Evolutionary conservation across 2,113 vertebrate species (phyloP).

Genomic region (Ammodytes dubius): DNA sequence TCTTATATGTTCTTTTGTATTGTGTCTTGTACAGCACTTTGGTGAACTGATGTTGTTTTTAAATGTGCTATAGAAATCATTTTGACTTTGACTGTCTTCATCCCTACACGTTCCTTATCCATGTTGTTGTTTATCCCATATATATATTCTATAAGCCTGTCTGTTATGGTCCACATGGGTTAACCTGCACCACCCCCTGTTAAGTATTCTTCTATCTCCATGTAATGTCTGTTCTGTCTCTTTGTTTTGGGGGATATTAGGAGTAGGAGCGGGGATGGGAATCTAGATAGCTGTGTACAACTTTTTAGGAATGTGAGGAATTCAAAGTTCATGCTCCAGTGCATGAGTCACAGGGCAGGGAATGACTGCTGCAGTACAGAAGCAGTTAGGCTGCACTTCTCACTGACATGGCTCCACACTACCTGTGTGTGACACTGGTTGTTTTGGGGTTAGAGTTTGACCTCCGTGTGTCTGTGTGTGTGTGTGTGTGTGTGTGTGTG

Average conservation of each 20-base stretch:
- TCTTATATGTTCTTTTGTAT: no score
- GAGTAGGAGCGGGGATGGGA: background rate
- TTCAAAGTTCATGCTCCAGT: conserved; percentile 8
- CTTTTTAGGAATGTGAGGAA: conserved; percentile 22
- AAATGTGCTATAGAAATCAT: no score
- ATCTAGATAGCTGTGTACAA: background rate
- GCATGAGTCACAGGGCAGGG: background rate
- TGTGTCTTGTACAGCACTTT: no score
- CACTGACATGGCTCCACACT: conserved; percentile 17
- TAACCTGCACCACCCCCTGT: no score
- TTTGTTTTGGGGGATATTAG: background rate
- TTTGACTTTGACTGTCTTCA: no score
- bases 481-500: conserved; percentile 9
- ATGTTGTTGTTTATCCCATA: background rate
- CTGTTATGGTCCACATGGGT: background rate
- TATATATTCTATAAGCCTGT: background rate
- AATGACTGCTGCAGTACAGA: background rate
- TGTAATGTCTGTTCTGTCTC: background rate
- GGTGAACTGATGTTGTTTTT: no score
- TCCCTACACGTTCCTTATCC: background rate
- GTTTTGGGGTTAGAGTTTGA: conserved; percentile 63
- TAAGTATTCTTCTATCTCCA: no score
- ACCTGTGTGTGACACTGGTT: conserved; percentile 60
- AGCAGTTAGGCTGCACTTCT: background rate
- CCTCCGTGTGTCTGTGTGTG: conserved; percentile 32